A percentile compares a stretch with the other conserved stretches of the same genome.
Conservation (phyloP, 2,888 invertebrate genomes). For the Silvanus unidentatus region DNA sequence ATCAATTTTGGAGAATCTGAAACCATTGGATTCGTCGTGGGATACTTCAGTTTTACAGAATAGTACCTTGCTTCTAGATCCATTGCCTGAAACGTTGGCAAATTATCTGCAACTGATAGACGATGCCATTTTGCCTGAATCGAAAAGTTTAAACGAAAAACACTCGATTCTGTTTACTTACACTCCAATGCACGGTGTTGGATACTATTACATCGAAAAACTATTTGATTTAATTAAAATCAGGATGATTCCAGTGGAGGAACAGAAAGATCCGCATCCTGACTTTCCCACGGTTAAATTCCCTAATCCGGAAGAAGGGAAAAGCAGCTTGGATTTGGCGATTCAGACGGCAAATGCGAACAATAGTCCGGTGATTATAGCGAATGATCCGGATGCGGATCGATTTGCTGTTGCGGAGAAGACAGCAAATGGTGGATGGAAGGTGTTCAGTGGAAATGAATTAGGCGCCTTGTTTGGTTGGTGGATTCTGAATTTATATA, state of each 20-base stretch:
- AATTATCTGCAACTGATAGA: conserved; percentile 62
- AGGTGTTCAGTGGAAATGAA: conserved; percentile 92
- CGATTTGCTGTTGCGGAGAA: conserved; percentile 90
- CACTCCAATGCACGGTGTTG: conserved; percentile 98
- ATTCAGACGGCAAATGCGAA: conserved; percentile 67
- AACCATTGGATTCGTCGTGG: conserved; percentile 77
- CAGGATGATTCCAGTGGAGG: conserved; percentile 60
- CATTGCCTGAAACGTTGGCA: conserved; percentile 59
- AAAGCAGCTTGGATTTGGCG: conserved; percentile 56
- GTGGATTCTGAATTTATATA: conserved; percentile 74
- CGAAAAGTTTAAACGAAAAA: conserved; percentile 52
- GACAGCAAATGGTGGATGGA: conserved; percentile 66
- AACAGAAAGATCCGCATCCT: conserved; percentile 87
- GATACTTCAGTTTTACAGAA: conserved; percentile 55
- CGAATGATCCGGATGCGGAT: conserved; percentile 99
- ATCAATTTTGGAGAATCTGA: conserved; percentile 67
- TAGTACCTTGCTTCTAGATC: conserved; percentile 57
- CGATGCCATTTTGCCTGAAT: conserved; percentile 50
- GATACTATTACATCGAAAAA: conserved; percentile 67
- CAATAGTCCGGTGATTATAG: conserved; percentile 71
- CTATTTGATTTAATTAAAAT: conserved; percentile 73
- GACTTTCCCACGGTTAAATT: conserved; percentile 94
- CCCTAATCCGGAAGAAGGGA: conserved; percentile 98
- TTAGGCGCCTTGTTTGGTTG: conserved; percentile 89
- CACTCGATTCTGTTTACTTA: conserved; percentile 66